These are phyloP conservation scores for Tamandua tetradactyla DNA, from an alignment of 2,797 vertebrate species.

Conservation along the genomic window DNA sequence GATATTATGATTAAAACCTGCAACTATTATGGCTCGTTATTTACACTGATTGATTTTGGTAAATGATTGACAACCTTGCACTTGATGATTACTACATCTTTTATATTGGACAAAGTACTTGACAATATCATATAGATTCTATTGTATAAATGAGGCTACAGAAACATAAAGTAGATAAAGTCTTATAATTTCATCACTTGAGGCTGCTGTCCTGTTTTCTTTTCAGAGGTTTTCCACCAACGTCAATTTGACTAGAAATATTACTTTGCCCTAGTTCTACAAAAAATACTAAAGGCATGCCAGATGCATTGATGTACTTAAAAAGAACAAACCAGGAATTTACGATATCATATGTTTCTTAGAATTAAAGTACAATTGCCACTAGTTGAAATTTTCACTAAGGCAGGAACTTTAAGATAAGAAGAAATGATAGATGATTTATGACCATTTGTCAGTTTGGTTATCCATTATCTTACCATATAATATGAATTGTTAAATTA, in stretches of 20 bases:
- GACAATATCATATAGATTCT: conserved; percentile 10
- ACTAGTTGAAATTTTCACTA: conserved; percentile 9
- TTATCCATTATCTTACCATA: neutral
- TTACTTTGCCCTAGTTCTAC: neutral
- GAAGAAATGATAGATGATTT: neutral
- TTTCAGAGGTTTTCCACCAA: conserved; percentile 35
- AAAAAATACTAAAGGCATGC: conserved; percentile 33
- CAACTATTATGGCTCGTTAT: neutral
- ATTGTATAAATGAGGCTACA: neutral
- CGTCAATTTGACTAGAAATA: conserved; percentile 58
- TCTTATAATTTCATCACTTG: neutral
- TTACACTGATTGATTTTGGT: neutral
- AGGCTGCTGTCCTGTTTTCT: conserved; percentile 42
- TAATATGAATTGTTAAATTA: neutral
- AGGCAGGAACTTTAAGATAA: neutral
- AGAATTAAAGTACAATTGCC: conserved; percentile 40
- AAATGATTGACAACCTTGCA: neutral
- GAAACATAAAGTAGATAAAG: conserved; percentile 42
- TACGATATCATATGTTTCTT: conserved; percentile 36
- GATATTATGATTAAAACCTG: neutral
- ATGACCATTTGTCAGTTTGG: neutral
- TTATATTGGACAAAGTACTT: neutral
- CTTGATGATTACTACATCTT: neutral
- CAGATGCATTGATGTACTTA: conserved; percentile 24
- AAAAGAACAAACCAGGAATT: conserved; percentile 55